A percentile compares a stretch with the other conserved stretches of the same genome.
phyloP scores from a whole-genome alignment of 1,140 invertebrate genomes.

The Bradysia coprophila region DNA sequence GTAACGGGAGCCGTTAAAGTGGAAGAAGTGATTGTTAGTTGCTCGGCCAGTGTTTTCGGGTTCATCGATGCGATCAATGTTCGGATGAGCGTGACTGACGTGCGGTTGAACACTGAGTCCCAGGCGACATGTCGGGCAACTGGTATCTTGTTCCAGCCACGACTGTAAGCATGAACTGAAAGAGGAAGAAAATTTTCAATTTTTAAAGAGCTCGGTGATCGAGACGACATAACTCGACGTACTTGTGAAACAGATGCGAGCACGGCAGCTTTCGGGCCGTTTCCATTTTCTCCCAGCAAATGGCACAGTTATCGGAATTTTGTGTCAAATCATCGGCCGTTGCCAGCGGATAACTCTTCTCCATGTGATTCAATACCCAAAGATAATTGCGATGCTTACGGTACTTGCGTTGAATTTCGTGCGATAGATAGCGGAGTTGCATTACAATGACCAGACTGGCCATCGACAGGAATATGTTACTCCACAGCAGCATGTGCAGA shows the following conservation, averaged over 20 bases:
- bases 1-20: constrained; percentile 73
- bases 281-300: constrained; percentile 87
- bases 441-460: constrained; percentile 79
- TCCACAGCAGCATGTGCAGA: constrained; percentile 65
- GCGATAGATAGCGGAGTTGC: constrained; percentile 68
- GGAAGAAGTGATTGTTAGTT: constrained; percentile 65
- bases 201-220: too few relatives aligned
- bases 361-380: constrained; percentile 64
- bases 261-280: constrained; percentile 71
- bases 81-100: constrained; percentile 1
- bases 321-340: constrained; percentile 48
- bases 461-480: constrained; percentile 80
- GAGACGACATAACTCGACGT: too few relatives aligned
- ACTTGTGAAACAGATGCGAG: constrained; percentile 77
- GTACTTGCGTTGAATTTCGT: constrained; percentile 64
- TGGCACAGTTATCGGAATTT: constrained; percentile 74
- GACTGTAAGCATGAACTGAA: constrained; percentile 62
- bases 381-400: constrained; percentile 73
- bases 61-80: constrained; percentile 3
- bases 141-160: constrained; percentile 80
- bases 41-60: constrained; percentile 5
- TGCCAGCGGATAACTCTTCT: constrained; percentile 74
- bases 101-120: constrained; percentile 25
- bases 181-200: too few relatives aligned
- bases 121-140: constrained; percentile 72